Percentiles rank a stretch among this genome's conserved stretches.
Conservation (phyloP, 2,113 vertebrate species). For the crab-eating macaque (Macaca fascicularis) region T2T-MFA8v1.1 NC_088391.1:40730501-40731000, state of each 20-base stretch:
- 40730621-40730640: constrained; percentile 16
- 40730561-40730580: constrained; percentile 75
- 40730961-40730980: not conserved
- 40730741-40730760: not conserved
- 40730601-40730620: constrained; percentile 29
- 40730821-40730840: constrained; percentile 31
- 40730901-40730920: not conserved
- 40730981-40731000: constrained; percentile 13
- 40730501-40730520: constrained; percentile 72
- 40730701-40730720: constrained; percentile 10
- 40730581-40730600: constrained; percentile 69
- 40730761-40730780: not conserved
- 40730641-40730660: constrained; percentile 32
- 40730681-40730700: constrained; percentile 53
- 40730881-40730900: not conserved
- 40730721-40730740: not conserved
- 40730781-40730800: constrained; percentile 38
- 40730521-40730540: constrained; percentile 62
- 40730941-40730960: not conserved
- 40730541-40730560: constrained; percentile 61
- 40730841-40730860: not conserved
- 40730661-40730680: not conserved
- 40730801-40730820: constrained; percentile 12
- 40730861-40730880: not conserved
- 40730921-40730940: not conserved